A percentile compares a stretch with the other conserved stretches of the same genome.
Evolutionary conservation across 2,888 invertebrate genomes (phyloP).

Genomic region (Lymantria monacha): DNA sequence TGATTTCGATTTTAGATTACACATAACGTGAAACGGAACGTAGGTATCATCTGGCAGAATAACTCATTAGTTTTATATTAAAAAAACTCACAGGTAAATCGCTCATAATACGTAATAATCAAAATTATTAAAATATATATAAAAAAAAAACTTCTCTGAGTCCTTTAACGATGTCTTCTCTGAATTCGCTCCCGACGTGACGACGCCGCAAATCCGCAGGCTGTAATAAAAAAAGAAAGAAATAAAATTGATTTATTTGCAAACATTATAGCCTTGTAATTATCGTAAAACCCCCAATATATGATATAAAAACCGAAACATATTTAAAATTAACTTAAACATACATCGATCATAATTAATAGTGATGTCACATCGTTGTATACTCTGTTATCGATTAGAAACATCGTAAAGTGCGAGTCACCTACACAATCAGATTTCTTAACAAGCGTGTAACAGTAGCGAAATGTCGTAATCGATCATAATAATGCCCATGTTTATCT

Average conservation of each 20-base stretch:
- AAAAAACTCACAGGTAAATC: too few species aligned
- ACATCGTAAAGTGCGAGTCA: conserved; percentile 33
- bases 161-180: background rate
- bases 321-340: conserved; percentile 13
- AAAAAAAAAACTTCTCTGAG: conserved; percentile 33
- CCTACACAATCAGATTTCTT: conserved; percentile 48
- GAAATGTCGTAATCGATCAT: conserved; percentile 68
- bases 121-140: background rate
- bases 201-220: conserved; percentile 4
- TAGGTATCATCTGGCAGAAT: too few species aligned
- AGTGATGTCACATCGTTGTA: conserved; percentile 54
- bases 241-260: conserved; percentile 13
- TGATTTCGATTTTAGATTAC: too few species aligned
- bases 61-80: too few species aligned
- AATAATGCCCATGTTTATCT: conserved; percentile 52
- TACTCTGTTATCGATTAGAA: conserved; percentile 59
- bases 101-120: background rate
- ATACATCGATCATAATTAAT: conserved; percentile 53
- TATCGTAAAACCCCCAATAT: conserved; percentile 1
- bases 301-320: conserved; percentile 5
- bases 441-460: conserved; percentile 58
- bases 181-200: too few species aligned
- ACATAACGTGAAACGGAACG: too few species aligned
- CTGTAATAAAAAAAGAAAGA: conserved; percentile 34
- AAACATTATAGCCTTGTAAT: conserved; percentile 11